These are phyloP conservation scores for Planococcus citri DNA, from an alignment of 1,140 invertebrate genomes.

Conservation along the genomic window DNA sequence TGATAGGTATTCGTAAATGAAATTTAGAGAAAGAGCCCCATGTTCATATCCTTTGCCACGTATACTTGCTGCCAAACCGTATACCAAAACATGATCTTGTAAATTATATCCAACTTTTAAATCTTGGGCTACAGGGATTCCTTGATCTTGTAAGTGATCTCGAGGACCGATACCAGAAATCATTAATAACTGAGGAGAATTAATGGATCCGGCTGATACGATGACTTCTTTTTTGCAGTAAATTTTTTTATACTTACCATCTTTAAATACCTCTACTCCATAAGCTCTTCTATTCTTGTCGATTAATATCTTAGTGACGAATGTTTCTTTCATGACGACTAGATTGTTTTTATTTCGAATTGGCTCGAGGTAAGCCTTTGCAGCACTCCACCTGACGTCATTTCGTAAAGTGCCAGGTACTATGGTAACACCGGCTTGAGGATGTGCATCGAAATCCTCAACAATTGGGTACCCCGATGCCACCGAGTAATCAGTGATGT, in stretches of 20 bases:
- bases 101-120: constrained; percentile 64
- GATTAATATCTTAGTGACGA: constrained; percentile 42
- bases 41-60: no score
- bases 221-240: constrained; percentile 29
- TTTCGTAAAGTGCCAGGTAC: constrained; percentile 35
- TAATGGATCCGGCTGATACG: constrained; percentile 29
- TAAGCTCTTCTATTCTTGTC: constrained; percentile 32
- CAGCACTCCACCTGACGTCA: constrained; percentile 45
- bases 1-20: background rate
- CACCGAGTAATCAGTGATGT: background rate
- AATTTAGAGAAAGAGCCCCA: background rate
- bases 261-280: constrained; percentile 24
- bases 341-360: constrained; percentile 41
- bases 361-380: constrained; percentile 43
- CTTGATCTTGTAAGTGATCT: constrained; percentile 30
- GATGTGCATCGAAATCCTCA: background rate
- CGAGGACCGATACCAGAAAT: constrained; percentile 36
- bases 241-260: constrained; percentile 24
- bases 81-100: constrained; percentile 59
- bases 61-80: no score
- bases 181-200: constrained; percentile 34
- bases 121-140: constrained; percentile 49
- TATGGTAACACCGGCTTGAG: background rate
- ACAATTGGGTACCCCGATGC: background rate
- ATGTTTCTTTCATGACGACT: constrained; percentile 38